Evolutionary conservation across 2,113 vertebrate species (phyloP).

Genomic region (Coreoperca whiteheadi): DNA sequence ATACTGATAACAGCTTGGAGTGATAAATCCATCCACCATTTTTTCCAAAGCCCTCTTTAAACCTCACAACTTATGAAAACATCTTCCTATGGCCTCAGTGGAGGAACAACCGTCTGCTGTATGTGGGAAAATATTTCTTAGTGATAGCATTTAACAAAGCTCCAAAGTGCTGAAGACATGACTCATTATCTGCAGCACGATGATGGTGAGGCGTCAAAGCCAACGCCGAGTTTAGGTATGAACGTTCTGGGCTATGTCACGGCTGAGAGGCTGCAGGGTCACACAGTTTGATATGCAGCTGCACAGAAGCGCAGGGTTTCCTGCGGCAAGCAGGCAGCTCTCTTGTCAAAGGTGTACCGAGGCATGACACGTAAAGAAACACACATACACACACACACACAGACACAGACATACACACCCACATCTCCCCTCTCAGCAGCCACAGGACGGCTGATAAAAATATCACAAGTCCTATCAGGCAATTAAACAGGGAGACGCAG

Average conservation of each 20-base stretch:
- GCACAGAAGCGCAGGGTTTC: constrained; percentile 69
- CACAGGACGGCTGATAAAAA: constrained; percentile 79
- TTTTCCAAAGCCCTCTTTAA: constrained; percentile 32
- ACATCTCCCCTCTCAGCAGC: constrained; percentile 57
- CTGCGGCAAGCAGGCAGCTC: constrained; percentile 71
- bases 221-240: constrained; percentile 47
- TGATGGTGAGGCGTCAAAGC: constrained; percentile 49
- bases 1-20: constrained; percentile 31
- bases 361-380: constrained; percentile 70
- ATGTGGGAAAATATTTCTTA: constrained; percentile 8
- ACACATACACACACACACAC: constrained; percentile 41
- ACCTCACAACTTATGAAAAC: constrained; percentile 13
- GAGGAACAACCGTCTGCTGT: not conserved
- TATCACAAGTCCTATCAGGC: constrained; percentile 79
- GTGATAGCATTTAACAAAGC: constrained; percentile 8
- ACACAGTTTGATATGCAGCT: constrained; percentile 79
- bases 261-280: constrained; percentile 62
- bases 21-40: constrained; percentile 32
- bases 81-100: not conserved
- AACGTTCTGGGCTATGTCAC: constrained; percentile 64
- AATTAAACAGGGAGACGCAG: constrained; percentile 79
- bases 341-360: constrained; percentile 73
- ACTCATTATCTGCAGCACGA: constrained; percentile 45
- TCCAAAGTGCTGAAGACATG: constrained; percentile 26
- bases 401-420: constrained; percentile 26